Percentiles rank a stretch among this genome's conserved stretches.
These are phyloP conservation scores for Mergus octosetaceus DNA, from an alignment of 2,797 vertebrate species.

Conservation along the genomic window DNA sequence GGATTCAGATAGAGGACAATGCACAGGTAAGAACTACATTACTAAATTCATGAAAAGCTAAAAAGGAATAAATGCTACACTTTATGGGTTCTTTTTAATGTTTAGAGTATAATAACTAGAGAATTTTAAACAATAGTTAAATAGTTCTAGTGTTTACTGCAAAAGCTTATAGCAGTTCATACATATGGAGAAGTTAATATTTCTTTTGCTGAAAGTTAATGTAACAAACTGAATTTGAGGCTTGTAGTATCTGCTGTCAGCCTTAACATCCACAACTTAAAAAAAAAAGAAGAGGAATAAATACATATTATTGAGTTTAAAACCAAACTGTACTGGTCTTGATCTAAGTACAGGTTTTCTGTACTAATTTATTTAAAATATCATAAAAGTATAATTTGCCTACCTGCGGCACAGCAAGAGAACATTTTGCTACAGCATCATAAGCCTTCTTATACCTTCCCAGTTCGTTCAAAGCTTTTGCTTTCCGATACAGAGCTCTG, in stretches of 20 bases:
- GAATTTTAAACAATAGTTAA: neutral
- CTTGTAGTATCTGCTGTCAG: neutral
- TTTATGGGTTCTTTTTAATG: neutral
- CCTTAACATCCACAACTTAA: neutral
- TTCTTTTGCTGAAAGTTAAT: neutral
- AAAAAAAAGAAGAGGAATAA: neutral
- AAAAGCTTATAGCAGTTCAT: neutral
- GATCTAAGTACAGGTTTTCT: neutral
- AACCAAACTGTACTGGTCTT: neutral
- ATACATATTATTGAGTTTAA: neutral
- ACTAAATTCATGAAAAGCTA: neutral
- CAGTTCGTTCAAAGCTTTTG: slow-evolving; percentile 89
- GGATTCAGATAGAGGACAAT: neutral
- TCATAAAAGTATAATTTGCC: neutral
- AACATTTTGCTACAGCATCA: slow-evolving; percentile 93
- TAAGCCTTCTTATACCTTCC: slow-evolving; percentile 91
- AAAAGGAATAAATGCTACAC: neutral
- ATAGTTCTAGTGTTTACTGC: neutral
- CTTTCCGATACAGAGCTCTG: slow-evolving; percentile 92
- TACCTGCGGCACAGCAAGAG: slow-evolving; percentile 93
- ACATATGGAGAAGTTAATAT: neutral
- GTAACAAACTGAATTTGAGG: neutral
- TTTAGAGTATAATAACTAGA: neutral
- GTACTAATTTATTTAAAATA: neutral
- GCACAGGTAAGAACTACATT: neutral